These are phyloP conservation scores for Pseudorectes ferrugineus DNA, from an alignment of 2,113 vertebrate species.

Conservation along the genomic window DNA sequence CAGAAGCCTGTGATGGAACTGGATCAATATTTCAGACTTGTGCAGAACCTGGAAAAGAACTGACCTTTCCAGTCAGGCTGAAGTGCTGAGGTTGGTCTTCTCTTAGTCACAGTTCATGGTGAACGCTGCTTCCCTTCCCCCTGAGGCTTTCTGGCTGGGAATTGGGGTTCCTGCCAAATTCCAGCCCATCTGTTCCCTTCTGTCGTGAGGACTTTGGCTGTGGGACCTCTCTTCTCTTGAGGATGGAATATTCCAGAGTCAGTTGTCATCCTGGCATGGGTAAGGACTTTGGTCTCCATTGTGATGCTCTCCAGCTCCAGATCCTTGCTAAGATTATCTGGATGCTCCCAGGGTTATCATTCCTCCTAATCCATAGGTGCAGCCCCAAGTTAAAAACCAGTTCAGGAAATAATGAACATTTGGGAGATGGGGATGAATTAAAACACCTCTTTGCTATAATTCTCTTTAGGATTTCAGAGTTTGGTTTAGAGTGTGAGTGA, in stretches of 20 bases:
- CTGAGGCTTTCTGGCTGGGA: not conserved
- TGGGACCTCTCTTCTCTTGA: not conserved
- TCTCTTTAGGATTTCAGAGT: not conserved
- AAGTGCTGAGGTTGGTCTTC: fast-evolving
- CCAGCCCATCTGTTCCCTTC: not conserved
- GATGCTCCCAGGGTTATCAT: not conserved
- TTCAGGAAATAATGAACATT: fast-evolving
- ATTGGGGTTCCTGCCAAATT: not conserved
- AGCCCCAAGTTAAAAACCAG: not conserved
- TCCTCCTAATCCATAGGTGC: not conserved
- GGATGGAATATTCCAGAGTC: not conserved
- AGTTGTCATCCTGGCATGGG: fast-evolving
- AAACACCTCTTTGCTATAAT: not conserved
- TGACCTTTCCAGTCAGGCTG: not conserved
- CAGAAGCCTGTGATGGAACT: not conserved
- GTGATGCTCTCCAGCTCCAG: not conserved
- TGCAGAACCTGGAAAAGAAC: not conserved
- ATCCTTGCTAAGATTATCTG: fast-evolving
- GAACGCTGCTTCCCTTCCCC: not conserved
- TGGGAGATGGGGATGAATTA: not conserved
- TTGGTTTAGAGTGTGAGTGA: not conserved
- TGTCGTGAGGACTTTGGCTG: fast-evolving
- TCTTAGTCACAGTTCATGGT: fast-evolving
- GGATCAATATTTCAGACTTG: not conserved
- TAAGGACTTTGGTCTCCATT: not conserved